Base-by-base conservation (phyloP, 2,797 vertebrate genomes). In the Pipistrellus kuhlii region DNA sequence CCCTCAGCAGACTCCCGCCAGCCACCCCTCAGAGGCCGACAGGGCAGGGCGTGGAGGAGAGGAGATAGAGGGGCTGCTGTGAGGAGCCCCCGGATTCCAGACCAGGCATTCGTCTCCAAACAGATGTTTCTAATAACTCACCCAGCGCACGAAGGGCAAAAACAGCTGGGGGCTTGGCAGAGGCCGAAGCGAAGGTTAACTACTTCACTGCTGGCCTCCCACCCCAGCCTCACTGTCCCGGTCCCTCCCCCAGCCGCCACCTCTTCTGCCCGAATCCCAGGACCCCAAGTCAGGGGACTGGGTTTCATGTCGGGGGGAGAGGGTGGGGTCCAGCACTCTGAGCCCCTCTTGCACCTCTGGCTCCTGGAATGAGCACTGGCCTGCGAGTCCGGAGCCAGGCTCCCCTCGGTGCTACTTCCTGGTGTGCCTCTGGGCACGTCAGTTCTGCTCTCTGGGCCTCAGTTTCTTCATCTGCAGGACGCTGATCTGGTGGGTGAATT, bases 41-140 rank as follows among this genome's bases (percentile, higher is more conserved):
- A 20, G 46, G 73, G 46, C 0, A 18, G n/a, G 3, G 23, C 3
- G 21, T 44, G 13, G 48, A 48, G 69, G 35, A 83, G 20, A 14
- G 55, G 51, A 59, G 69, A n/a, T 18, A 15, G 48, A 69, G 84
- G 94, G 69, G 82, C 92, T 95, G 82, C 78, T n/a, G 44, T 41
- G 86, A 88, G 68, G 91, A 72, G 46, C 83, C 94, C 88, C 89
- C 30, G 68, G 85, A 83, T 90, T 90, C 94, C 90, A 80, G 90
- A 81, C 88, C 85, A 78, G 76, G 85, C 55, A 0, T 88, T 55
- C 59, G 3, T 93, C 94, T 95, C 95, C 93, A 93, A 95, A 95
- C 96, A 97, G 95, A 96, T 96, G 97, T 97, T 96, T 96, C 93
- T 91, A 96, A 96, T 97, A 95, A 97, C 85, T 94, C 95, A 93